Evolutionary conservation across 2,113 vertebrate genomes (phyloP).

Genomic region (Bujurquina vittata): DNA sequence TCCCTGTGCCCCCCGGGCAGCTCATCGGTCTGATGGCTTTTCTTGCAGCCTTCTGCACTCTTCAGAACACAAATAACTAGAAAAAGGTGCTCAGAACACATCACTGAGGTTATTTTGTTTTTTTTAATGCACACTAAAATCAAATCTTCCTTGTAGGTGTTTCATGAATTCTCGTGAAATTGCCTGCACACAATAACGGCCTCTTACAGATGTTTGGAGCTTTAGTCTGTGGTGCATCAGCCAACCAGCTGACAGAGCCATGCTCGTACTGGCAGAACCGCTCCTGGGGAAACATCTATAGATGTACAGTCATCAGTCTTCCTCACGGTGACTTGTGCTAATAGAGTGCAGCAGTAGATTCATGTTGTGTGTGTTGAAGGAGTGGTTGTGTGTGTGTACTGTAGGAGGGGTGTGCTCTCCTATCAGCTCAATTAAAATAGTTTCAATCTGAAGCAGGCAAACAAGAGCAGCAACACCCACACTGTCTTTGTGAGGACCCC

Average conservation of each 20-base stretch:
- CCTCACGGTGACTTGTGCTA: background rate
- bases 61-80: background rate
- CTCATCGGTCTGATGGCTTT: background rate
- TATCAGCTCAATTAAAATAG: slow-evolving; percentile 60
- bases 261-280: background rate
- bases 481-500: background rate
- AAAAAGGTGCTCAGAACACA: background rate
- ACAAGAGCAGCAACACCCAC: background rate
- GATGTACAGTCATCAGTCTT: no score
- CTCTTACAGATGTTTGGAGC: no score
- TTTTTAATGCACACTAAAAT: background rate
- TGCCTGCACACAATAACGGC: background rate
- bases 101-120: background rate
- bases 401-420: slow-evolving; percentile 41
- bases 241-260: background rate
- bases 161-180: background rate
- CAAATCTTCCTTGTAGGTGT: background rate
- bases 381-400: slow-evolving; percentile 28
- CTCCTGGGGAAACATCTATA: no score
- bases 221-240: background rate
- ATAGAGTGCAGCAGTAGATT: background rate
- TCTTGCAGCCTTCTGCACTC: background rate
- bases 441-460: slow-evolving; percentile 46
- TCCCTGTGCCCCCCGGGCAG: no score
- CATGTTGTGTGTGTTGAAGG: slow-evolving; percentile 46